Evolutionary conservation across 2,797 vertebrate genomes (phyloP), one percentile per base, ranked within the genome.

Genomic region (Gymnopithys bicolor): DNA sequence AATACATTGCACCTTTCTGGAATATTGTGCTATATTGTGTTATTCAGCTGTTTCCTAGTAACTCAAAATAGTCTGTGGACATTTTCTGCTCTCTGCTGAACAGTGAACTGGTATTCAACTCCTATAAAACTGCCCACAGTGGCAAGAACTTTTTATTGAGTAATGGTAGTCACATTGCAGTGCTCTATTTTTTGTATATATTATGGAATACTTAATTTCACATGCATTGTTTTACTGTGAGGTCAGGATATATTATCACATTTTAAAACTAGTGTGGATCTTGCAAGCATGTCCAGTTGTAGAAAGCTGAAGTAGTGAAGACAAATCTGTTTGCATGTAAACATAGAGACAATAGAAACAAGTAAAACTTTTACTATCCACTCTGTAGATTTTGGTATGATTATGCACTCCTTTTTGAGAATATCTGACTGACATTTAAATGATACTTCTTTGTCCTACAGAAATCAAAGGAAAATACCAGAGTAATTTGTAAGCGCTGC

Each of bases 401-500:
- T 94, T 96, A 79, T 84, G 55, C 62, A 85, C 96, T 97, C 76
- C 46, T 95, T 96, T 74, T 97, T 93, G 92, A 94, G 93, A 97
- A 94, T 94, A 95, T 94, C 89, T 77, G 73, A 97, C 86, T 97
- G 96, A 95, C 93, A 97, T 97, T 97, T 98, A 96, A 97, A 91
- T 97, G 63, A 88, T 96, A 93, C 96, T 98, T 97, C 96, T 97
- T 97, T 97, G 68, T 97, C 94, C 90, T 97, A 76, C 97, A 99
- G 99, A 98, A 98, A 96, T 87, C 98, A 81, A 97, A 98, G 97
- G 90, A 98, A 98, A 97, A 97, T 97, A 95, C 84, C 96, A 96
- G 95, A 92, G 78, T 99, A 96, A 98, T 98, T 97, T 99, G 99
- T 97, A 98, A 98, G 75, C 98, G 98, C 97, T 99, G 99, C 94